Conservation (phyloP, 2,888 invertebrate species). For the Deilephila elpenor region DNA sequence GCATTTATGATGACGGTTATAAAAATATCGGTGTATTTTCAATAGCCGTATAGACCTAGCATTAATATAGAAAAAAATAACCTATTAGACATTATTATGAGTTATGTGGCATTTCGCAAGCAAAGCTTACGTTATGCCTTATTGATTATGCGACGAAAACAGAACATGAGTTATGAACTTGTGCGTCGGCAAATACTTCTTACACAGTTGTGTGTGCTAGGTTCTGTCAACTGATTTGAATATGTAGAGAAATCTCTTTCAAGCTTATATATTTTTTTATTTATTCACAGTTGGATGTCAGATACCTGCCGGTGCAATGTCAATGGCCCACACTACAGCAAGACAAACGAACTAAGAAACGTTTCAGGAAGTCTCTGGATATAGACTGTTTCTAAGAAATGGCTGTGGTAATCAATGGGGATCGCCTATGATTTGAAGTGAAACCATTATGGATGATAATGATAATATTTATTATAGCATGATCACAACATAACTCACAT, state of each 20-base stretch:
- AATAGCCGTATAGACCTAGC: neutral
- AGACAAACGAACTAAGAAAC: no score
- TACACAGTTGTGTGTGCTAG: conserved; percentile 49
- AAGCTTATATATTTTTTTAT: neutral
- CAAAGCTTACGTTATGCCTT: conserved; percentile 74
- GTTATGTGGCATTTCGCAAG: conserved; percentile 54
- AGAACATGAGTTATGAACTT: conserved; percentile 66
- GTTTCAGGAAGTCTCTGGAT: no score
- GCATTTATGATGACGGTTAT: neutral
- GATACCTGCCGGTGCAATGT: no score
- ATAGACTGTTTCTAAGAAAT: no score
- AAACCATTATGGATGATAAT: no score
- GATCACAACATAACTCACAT: no score
- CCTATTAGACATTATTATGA: conserved; percentile 42
- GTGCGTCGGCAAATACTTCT: conserved; percentile 53
- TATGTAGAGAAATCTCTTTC: neutral
- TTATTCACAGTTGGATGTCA: no score
- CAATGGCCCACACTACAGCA: no score
- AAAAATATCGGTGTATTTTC: neutral
- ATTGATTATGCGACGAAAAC: conserved; percentile 78
- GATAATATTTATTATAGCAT: no score
- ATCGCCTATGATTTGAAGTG: no score
- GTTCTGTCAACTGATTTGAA: conserved; percentile 35
- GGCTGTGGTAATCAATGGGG: no score
- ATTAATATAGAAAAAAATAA: conserved; percentile 7